Percentiles rank a stretch among this genome's conserved stretches.
These are phyloP conservation scores for Colletes gigas DNA, from an alignment of 1,140 invertebrate species.

Conservation along the genomic window DNA sequence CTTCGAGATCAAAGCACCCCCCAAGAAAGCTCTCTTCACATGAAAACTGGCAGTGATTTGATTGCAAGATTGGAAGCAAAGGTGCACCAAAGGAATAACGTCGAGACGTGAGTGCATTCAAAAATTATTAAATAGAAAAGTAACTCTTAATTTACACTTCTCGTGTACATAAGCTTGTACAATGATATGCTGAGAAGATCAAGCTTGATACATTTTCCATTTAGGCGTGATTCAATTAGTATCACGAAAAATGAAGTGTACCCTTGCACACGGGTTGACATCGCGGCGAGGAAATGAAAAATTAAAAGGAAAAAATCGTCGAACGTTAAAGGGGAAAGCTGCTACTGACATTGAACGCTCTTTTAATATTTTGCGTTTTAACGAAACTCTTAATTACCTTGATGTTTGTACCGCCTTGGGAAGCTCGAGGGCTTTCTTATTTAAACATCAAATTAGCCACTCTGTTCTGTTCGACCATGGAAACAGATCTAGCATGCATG, in stretches of 20 bases:
- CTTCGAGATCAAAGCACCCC: no score
- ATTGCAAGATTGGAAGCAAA: no score
- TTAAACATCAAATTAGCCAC: neutral
- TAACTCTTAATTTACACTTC: neutral
- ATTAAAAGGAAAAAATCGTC: conserved; percentile 2
- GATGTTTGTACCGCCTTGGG: neutral
- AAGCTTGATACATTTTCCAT: neutral
- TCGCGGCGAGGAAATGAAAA: neutral
- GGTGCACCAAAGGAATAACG: no score
- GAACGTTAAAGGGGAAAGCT: conserved; percentile 10
- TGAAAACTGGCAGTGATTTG: no score
- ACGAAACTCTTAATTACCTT: neutral
- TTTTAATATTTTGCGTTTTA: neutral
- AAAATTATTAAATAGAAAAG: neutral
- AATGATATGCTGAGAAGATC: neutral
- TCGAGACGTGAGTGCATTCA: neutral
- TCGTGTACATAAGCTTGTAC: neutral
- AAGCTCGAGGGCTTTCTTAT: neutral
- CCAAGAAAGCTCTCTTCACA: no score
- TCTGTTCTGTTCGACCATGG: neutral
- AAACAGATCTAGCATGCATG: neutral
- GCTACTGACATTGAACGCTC: neutral
- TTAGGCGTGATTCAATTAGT: neutral
- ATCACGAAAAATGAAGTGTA: neutral
- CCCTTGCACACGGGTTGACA: no score